Evolutionary conservation across 2,888 invertebrate species (phyloP), one percentile per base, ranked within the genome.

Genomic region (Trichopria drosophilae): DNA sequence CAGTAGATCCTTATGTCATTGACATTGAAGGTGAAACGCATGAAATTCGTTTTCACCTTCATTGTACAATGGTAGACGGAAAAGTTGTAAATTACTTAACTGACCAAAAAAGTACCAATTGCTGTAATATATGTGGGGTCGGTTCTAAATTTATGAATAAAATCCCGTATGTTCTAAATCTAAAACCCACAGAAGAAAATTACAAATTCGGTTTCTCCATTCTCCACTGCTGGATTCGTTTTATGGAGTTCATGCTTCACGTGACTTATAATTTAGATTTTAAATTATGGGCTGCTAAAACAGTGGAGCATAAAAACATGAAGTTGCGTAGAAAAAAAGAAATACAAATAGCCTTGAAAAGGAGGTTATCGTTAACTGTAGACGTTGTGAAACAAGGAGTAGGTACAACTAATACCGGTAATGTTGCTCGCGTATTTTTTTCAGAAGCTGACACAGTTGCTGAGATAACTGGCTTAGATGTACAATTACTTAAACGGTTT

Each of bases 21-120:
- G n/a, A n/a, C n/a, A 10, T 39, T 6, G 18, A 43, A 16, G 18
- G 9, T 18, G 10, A 20, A 19, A n/a, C n/a, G n/a, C n/a, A n/a
- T n/a, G n/a, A n/a, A n/a, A n/a, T n/a, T n/a, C n/a, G n/a, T n/a
- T n/a, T n/a, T n/a, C n/a, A n/a, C n/a, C n/a, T n/a, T n/a, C n/a
- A n/a, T n/a, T n/a, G 43, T 28, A 50, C 50, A 19, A 50, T 37
- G 44, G 44, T 50, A 16, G 50, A 44, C 34, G 44, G 35, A 19
- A 51, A 51, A 43, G 31, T 43, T 16, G 23, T 35, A n/a, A 44
- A 50, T 29, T 23, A 31, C 15, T 23, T 50, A 15, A 43, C 31
- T 18, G 29, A 31, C 23, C 28, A 36, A 28, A 26, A 23, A 51
- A 31, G 44, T 22, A 28, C 28, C 13, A 37, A 15, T 44, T 32